Conservation (phyloP, 2,113 vertebrate species). For the Callionymus lyra region DNA sequence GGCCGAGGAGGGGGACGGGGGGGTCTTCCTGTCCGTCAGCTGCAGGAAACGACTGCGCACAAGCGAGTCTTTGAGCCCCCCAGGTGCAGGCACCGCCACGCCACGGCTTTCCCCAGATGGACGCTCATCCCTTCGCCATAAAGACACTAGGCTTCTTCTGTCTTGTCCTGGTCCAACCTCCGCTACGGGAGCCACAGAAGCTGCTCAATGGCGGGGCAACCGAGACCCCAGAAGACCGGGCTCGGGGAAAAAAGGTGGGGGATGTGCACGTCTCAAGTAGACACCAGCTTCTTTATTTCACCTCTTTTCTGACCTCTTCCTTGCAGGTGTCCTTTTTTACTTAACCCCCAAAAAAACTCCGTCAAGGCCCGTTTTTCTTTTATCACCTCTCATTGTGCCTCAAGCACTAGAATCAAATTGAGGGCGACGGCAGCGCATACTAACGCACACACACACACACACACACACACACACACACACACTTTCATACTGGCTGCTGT, state of each 20-base stretch:
- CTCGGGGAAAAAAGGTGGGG: slow-evolving; percentile 44
- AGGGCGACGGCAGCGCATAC: slow-evolving; percentile 23
- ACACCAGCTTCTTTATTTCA: slow-evolving; percentile 70
- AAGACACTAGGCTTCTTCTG: slow-evolving; percentile 63
- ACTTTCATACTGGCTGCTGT: slow-evolving; percentile 66
- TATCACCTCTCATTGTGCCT: slow-evolving; percentile 41
- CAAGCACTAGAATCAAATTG: slow-evolving; percentile 42
- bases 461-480: slow-evolving; percentile 27
- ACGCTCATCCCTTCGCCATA: slow-evolving; percentile 59
- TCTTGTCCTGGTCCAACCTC: slow-evolving; percentile 59
- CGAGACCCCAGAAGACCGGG: slow-evolving; percentile 57
- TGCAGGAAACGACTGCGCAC: slow-evolving; percentile 61
- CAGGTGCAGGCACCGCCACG: slow-evolving; percentile 65
- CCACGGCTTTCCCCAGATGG: slow-evolving; percentile 65
- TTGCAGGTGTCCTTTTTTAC: slow-evolving; percentile 55
- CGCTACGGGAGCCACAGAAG: slow-evolving; percentile 60
- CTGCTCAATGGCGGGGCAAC: slow-evolving; percentile 61
- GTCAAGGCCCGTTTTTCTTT: slow-evolving; percentile 43
- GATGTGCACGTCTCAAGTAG: slow-evolving; percentile 41
- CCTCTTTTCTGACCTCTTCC: slow-evolving; percentile 50
- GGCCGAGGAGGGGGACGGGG: too few species aligned
- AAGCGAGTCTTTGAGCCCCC: slow-evolving; percentile 62
- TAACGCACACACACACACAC: slow-evolving; percentile 30
- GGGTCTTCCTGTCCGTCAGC: slow-evolving; percentile 56
- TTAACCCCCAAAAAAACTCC: slow-evolving; percentile 31